phyloP scores from a whole-genome alignment of 1,140 invertebrate genomes.

The Drosophila lacertosa region DNA sequence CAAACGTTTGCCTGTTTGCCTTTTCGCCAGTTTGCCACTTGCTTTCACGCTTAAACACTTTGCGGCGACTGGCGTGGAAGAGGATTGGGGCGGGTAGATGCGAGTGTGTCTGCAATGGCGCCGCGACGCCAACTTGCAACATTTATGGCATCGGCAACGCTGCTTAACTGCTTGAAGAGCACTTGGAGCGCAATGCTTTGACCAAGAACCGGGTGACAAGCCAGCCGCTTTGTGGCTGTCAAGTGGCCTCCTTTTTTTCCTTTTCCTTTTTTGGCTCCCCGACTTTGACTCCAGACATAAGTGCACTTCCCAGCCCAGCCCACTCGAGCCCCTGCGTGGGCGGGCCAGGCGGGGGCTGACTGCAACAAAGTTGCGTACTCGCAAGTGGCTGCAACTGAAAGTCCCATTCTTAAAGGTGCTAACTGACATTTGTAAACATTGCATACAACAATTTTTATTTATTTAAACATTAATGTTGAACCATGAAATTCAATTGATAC shows the following conservation, averaged over 20 bases:
- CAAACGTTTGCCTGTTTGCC: conserved; percentile 59
- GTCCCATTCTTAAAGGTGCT: conserved; percentile 2
- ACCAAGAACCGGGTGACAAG: conserved; percentile 77
- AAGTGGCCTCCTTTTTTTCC: conserved; percentile 47
- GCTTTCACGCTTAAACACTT: conserved; percentile 54
- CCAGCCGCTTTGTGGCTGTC: conserved; percentile 78
- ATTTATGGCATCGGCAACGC: conserved; percentile 77
- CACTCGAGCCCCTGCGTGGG: conserved; percentile 3
- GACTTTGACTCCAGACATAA: conserved; percentile 70
- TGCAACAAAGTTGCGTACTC: conserved; percentile 28
- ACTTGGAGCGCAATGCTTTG: conserved; percentile 74
- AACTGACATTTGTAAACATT: neutral
- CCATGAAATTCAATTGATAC: too few species aligned
- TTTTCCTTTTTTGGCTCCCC: conserved; percentile 23
- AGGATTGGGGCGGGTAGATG: neutral
- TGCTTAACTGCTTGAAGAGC: conserved; percentile 74
- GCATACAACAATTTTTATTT: neutral
- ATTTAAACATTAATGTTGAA: too few species aligned
- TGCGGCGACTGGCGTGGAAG: conserved; percentile 23
- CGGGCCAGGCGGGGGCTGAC: neutral
- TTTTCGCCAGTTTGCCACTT: conserved; percentile 40
- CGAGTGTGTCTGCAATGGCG: conserved; percentile 31
- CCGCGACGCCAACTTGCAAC: conserved; percentile 50
- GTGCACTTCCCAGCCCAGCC: conserved; percentile 60
- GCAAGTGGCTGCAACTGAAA: neutral